Evolutionary conservation across 2,888 invertebrate genomes (phyloP), one percentile per base, ranked within the genome.

Genomic region (Itoplectis maculator): DNA sequence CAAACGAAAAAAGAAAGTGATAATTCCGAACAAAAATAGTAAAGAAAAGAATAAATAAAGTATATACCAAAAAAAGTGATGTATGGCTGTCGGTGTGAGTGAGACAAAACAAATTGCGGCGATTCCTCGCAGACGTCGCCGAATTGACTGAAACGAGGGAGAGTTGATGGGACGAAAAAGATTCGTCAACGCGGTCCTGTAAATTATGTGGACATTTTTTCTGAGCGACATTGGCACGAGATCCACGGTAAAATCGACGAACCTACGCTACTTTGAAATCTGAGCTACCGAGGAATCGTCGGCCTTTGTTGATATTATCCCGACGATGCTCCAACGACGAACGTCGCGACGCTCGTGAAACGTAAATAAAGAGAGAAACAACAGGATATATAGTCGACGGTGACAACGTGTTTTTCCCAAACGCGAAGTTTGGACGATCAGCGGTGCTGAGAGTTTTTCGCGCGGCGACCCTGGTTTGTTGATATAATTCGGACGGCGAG

Each of bases 91-190:
- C 11, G 51, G 13, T 42, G 35, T 61, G 68, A 45, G 45, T 35
- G 75, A 79, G 63, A 42, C 18, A 42, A 49, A 23, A 65, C 42
- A 61, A 61, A 13, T 40, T 47, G 47, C 59, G 66, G 66, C 40
- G 68, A 42, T 61, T 66, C 9, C 0, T 47, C 47, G 20, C 11
- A n/a, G 42, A 51, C 40, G 18, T 42, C 70, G 51, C 35, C 51
- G n/a, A 68, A 18, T 13, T 9, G 37, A n/a, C 1, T n/a, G 23
- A 61, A 45, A 56, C 20, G 35, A 42, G 54, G 6, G 45, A 66
- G 6, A 29, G 2, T 54, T 23, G 8, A 29, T 37, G 69, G 6
- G 2, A 18, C 37, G n/a, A 70, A 23, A 13, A 23, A 40, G 20
- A 56, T 70, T 56, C 56, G 56, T 42, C 2, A 35, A 35, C 13